These are phyloP conservation scores for Calameuta idolon DNA, from an alignment of 2,888 invertebrate genomes.

Conservation along the genomic window DNA sequence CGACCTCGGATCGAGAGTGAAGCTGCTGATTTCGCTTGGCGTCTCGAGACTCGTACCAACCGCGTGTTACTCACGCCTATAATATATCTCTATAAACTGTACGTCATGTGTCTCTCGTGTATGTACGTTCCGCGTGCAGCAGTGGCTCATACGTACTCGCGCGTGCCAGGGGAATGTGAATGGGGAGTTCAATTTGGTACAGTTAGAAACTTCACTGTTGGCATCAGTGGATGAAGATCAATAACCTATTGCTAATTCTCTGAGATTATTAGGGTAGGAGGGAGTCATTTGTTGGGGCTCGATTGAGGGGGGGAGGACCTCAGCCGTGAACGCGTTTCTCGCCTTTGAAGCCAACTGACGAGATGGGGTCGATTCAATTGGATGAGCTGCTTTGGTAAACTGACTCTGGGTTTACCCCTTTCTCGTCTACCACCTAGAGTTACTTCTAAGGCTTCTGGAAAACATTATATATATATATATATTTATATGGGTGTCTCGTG, in stretches of 20 bases:
- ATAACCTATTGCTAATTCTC: not conserved
- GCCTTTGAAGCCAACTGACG: not conserved
- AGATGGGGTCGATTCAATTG: not conserved
- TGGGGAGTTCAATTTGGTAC: not conserved
- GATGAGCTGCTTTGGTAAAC: not conserved
- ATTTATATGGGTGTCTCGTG: not conserved
- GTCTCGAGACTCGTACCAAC: not conserved
- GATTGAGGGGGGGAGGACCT: not conserved
- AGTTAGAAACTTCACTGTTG: not conserved
- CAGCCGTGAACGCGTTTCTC: not conserved
- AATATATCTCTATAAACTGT: not conserved
- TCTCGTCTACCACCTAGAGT: not conserved
- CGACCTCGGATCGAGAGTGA: not conserved
- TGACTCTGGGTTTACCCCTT: not conserved
- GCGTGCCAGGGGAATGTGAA: not conserved
- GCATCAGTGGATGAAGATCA: not conserved
- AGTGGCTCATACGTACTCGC: not conserved
- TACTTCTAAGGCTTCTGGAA: not conserved
- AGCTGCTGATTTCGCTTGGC: not conserved
- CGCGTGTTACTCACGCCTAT: not conserved
- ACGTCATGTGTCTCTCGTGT: not conserved
- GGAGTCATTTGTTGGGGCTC: not conserved
- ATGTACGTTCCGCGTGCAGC: not conserved
- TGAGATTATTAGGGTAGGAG: not conserved
- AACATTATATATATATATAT: too few species aligned